These are phyloP conservation scores for Crotalus viridis DNA, from an alignment of 2,113 vertebrate genomes.

Conservation along the genomic window DNA sequence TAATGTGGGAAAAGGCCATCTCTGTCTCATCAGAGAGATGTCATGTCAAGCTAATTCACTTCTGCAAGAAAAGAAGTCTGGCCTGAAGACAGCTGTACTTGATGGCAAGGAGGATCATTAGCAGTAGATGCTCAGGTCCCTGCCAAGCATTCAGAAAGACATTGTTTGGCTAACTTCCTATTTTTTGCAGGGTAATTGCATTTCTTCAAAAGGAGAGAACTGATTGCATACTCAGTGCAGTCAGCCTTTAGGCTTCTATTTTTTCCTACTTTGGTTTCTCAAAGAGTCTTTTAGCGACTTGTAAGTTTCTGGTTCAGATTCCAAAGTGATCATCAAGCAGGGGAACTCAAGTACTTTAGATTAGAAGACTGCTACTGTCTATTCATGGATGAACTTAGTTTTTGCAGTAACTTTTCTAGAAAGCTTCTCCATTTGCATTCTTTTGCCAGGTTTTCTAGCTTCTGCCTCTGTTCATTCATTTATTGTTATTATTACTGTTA, in stretches of 20 bases:
- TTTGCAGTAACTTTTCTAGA: neutral
- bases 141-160: neutral
- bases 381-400: neutral
- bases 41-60: neutral
- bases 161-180: neutral
- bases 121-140: neutral
- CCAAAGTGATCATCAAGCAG: neutral
- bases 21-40: neutral
- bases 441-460: neutral
- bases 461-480: neutral
- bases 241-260: neutral
- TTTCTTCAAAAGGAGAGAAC: neutral
- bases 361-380: neutral
- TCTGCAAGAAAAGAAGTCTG: slow-evolving; percentile 9
- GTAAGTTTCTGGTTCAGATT: neutral
- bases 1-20: neutral
- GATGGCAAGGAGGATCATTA: neutral
- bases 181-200: neutral
- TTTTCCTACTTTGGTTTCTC: neutral
- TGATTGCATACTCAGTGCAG: neutral
- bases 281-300: neutral
- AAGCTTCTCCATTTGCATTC: neutral
- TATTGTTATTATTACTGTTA: neutral
- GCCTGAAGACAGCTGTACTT: neutral
- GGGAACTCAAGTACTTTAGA: neutral